Evolutionary conservation across 2,888 invertebrate genomes (phyloP), one percentile per base, ranked within the genome.

Genomic region (Alloscopus bannaensis): DNA sequence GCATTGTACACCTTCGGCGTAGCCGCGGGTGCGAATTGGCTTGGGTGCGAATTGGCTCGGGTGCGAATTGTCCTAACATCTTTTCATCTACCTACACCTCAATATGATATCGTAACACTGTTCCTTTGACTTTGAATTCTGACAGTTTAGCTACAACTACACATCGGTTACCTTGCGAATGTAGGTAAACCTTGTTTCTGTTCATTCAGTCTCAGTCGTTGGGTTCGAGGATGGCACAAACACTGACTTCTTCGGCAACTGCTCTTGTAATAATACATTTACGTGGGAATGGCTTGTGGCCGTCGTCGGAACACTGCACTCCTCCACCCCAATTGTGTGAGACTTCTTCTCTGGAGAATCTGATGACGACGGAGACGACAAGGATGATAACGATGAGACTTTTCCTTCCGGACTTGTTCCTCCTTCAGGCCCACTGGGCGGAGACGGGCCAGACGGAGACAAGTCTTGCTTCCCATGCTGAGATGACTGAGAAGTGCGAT

Each of bases 151-250:
- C n/a, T n/a, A n/a, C n/a, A n/a, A n/a, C n/a, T n/a, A n/a, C n/a
- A n/a, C n/a, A n/a, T n/a, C n/a, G n/a, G n/a, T n/a, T n/a, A n/a
- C n/a, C n/a, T n/a, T n/a, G n/a, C n/a, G n/a, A n/a, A n/a, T n/a
- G n/a, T n/a, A n/a, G n/a, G n/a, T n/a, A n/a, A n/a, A n/a, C n/a
- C n/a, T n/a, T n/a, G n/a, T n/a, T n/a, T n/a, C n/a, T n/a, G n/a
- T 45, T 45, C 45, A 45, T 26, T 55, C 55, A 55, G 55, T 55
- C 55, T 55, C n/a, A n/a, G n/a, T n/a, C n/a, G 55, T 55, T 22
- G 55, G 55, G 55, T 55, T n/a, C n/a, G n/a, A n/a, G 11, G 55
- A 55, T 55, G 55, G 55, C 55, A 55, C 55, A 24, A 55, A 26
- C 13, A 26, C 55, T 55, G 55, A 55, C 22, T 26, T 55, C n/a